Conservation (phyloP, 2,113 vertebrate species). For the Muscicapa adusta region DNA sequence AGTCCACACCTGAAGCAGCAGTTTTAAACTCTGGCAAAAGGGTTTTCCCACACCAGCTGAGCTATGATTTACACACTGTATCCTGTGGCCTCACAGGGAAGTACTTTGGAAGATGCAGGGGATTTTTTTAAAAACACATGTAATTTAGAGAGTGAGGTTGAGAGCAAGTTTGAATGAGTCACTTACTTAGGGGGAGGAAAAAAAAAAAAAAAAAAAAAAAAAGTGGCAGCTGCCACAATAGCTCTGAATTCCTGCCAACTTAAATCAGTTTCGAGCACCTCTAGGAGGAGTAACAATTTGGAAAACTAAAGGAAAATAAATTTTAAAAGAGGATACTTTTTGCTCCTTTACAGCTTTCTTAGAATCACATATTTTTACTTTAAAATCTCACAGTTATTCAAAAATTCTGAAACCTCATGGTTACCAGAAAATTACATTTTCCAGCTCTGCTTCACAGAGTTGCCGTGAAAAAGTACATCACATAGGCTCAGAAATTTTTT, state of each 20-base stretch:
- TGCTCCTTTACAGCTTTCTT: neutral
- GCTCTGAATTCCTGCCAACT: neutral
- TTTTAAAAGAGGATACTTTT: neutral
- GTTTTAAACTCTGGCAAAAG: neutral
- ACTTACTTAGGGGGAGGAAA: neutral
- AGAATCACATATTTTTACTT: neutral
- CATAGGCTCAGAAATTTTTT: neutral
- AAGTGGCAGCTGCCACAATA: neutral
- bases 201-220: no score
- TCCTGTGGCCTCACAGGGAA: neutral
- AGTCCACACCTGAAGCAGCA: neutral
- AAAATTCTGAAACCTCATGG: neutral
- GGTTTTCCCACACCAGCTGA: neutral
- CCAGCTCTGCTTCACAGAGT: neutral
- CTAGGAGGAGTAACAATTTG: neutral
- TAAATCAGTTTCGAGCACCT: neutral
- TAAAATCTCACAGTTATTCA: neutral
- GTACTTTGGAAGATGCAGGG: neutral
- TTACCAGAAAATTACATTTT: neutral
- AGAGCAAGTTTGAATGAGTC: neutral
- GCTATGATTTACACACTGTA: accelerated
- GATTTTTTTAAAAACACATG: neutral
- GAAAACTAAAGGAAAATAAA: neutral
- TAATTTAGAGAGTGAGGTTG: neutral
- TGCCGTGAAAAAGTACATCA: neutral